These are phyloP conservation scores for Rattus norvegicus DNA, from an alignment of 2,113 vertebrate species.

Conservation along the genomic window DNA sequence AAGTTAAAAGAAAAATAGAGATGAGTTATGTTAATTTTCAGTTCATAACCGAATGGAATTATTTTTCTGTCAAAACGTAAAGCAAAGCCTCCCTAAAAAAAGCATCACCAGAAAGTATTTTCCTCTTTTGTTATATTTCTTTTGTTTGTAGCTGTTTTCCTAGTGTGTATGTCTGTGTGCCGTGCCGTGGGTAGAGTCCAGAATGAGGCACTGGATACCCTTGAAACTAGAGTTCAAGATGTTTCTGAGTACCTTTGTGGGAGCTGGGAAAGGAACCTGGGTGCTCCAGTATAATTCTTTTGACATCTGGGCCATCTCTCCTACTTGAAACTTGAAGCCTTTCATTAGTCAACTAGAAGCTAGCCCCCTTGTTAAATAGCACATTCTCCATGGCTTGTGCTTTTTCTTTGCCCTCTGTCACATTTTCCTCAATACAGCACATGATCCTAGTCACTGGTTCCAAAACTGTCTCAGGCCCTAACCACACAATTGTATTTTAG, in stretches of 20 bases:
- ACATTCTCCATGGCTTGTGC: not conserved
- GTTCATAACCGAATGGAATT: not conserved
- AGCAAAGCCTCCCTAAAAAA: not conserved
- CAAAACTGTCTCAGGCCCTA: not conserved
- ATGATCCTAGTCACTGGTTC: not conserved
- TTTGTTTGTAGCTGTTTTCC: not conserved
- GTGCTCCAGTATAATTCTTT: not conserved
- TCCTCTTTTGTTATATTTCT: not conserved
- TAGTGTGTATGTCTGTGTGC: not conserved
- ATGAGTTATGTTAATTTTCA: not conserved
- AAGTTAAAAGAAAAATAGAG: not conserved
- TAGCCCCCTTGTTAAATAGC: not conserved
- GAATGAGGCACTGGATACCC: not conserved
- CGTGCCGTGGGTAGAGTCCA: not conserved
- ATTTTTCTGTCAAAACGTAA: not conserved
- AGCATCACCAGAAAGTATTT: too few species aligned
- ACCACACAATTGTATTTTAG: not conserved
- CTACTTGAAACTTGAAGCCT: not conserved
- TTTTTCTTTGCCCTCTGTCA: not conserved
- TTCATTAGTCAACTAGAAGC: not conserved
- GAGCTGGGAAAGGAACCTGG: not conserved
- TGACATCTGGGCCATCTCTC: too few species aligned
- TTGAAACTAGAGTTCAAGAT: not conserved
- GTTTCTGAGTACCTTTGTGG: not conserved
- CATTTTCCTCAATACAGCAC: not conserved